These are phyloP conservation scores for Hiodon alosoides DNA, from an alignment of 2,113 vertebrate genomes.

Conservation along the genomic window DNA sequence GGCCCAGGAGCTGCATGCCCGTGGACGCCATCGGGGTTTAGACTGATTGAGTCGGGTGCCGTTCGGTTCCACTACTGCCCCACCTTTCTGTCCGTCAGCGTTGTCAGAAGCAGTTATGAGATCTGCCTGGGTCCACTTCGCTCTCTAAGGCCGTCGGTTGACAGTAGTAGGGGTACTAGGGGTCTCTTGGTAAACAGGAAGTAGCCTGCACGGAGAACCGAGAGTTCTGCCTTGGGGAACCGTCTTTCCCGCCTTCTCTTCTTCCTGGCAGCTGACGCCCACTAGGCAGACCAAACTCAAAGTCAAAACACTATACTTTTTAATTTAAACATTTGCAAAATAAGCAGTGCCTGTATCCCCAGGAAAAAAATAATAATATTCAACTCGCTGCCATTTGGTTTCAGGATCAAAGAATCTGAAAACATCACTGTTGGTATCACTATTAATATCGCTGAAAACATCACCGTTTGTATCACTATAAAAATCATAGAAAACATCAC, in stretches of 20 bases:
- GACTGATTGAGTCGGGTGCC: background rate
- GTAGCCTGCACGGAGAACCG: background rate
- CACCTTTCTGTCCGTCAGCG: no score
- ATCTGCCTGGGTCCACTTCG: background rate
- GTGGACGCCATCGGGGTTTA: constrained; percentile 47
- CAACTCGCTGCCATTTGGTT: no score
- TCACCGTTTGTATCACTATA: no score
- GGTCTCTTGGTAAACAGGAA: background rate
- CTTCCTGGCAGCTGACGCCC: background rate
- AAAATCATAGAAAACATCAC: no score
- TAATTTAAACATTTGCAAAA: background rate
- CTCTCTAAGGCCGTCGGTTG: background rate
- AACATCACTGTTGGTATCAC: no score
- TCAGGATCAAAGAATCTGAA: no score
- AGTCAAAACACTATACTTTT: background rate
- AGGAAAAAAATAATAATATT: no score
- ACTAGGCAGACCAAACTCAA: background rate
- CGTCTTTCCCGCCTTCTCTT: background rate
- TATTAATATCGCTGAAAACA: background rate
- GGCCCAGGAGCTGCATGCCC: constrained; percentile 54
- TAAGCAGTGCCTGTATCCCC: no score
- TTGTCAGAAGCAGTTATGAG: no score
- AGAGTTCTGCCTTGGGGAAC: background rate
- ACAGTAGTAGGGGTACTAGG: no score
- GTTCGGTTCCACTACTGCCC: background rate